Percentiles rank a stretch among this genome's conserved stretches.
phyloP scores from a whole-genome alignment of 2,113 vertebrate genomes.

The Cyanoderma ruficeps region DNA sequence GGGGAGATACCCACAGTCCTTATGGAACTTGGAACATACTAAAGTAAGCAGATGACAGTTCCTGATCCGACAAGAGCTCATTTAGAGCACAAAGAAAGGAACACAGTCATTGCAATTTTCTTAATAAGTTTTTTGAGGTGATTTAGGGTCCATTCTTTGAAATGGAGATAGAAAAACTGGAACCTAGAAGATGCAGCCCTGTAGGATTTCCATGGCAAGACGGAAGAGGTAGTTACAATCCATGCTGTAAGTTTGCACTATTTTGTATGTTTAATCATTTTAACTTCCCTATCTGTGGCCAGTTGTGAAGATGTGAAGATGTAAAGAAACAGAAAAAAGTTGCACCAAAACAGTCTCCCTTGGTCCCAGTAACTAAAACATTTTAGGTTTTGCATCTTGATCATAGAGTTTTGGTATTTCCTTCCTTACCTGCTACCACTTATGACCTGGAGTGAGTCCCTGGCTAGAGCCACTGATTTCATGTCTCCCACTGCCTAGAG shows the following conservation, averaged over 20 bases:
- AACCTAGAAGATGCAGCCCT: neutral
- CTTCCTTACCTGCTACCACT: neutral
- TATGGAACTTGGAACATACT: neutral
- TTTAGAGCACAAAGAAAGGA: neutral
- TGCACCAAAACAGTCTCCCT: neutral
- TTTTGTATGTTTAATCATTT: neutral
- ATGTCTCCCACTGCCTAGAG: neutral
- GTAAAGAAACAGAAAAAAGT: neutral
- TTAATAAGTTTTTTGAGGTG: neutral
- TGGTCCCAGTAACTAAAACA: neutral
- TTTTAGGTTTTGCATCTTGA: neutral
- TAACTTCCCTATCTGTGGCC: neutral
- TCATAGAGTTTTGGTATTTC: accelerated
- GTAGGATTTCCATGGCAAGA: neutral
- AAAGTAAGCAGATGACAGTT: neutral
- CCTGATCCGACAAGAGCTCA: neutral
- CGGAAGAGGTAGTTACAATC: no score
- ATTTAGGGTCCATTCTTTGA: neutral
- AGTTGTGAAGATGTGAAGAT: neutral
- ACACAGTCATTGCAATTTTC: neutral
- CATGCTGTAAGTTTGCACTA: neutral
- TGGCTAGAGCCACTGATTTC: neutral
- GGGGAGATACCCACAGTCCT: slow-evolving; percentile 26
- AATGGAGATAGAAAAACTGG: neutral
- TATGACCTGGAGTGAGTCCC: neutral